Base-by-base conservation (phyloP, 2,888 invertebrate genomes). In the Lycophotia porphyrea region DNA sequence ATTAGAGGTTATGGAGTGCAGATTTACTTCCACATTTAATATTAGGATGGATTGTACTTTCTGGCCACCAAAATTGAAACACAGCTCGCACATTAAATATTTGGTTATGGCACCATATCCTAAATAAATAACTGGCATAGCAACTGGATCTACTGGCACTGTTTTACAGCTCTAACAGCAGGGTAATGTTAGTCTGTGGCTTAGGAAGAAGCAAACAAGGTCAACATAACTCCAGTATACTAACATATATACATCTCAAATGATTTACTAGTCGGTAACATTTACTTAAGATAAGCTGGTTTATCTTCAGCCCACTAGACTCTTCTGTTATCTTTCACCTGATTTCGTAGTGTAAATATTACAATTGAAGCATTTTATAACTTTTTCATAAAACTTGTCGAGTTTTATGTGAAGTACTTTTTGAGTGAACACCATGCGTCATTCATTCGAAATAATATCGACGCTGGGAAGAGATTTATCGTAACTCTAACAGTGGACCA, bases 231-330 rank as follows among this genome's bases (percentile, higher is more conserved):
- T 34, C 49, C 34, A 2, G 27, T 18, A 44, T 4, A 63, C 24
- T 74, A 52, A 60, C 49, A 49, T 8, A 52, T 13, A 60, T 8
- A 52, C 15, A 60, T 60, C 13, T 34, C 5, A 68, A 67, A 27
- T 47, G 7, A 55, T 77, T 39, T 21, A 71, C 31, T 5, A 63
- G 21, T 27, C n/a, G 42, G 63, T 42, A 80, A 79, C 39, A 63
- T 79, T 72, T 70, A 71, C 47, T 34, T 65, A 49, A 34, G 74
- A 77, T 80, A 73, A 80, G 64, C 15, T 4, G 5, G 58, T 42
- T 77, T 80, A 77, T 80, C 77, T 73, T 9, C 15, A 65, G 15
- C 24, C 18, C 24, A 77, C 55, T 64, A 64, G 44, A 64, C 9
- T 31, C 15, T 0, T 24, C 21, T 31, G 52, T 77, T 80, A 80